phyloP scores from a whole-genome alignment of 2,888 invertebrate genomes.

The Cataglyphis rosenhaueri region DNA sequence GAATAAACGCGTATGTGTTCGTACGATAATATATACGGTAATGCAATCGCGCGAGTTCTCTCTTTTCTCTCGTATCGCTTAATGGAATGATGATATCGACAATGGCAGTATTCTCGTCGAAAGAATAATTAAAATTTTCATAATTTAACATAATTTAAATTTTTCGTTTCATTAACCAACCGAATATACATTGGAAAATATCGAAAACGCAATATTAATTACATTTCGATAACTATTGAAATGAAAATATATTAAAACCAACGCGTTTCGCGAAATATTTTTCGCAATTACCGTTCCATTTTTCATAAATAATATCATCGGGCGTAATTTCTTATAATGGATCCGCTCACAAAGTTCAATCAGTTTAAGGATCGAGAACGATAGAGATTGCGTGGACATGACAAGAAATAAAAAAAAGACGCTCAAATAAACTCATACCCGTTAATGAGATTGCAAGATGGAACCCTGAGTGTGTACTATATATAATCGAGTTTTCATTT shows the following conservation, averaged over 20 bases:
- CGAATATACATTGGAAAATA: slow-evolving; percentile 12
- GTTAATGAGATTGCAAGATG: slow-evolving; percentile 74
- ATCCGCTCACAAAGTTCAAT: slow-evolving; percentile 18
- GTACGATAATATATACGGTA: slow-evolving; percentile 28
- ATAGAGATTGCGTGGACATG: slow-evolving; percentile 30
- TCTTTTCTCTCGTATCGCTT: slow-evolving; percentile 22
- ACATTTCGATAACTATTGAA: slow-evolving; percentile 6
- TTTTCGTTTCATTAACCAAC: slow-evolving; percentile 27
- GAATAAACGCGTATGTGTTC: slow-evolving; percentile 21
- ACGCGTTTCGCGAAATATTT: slow-evolving; percentile 14
- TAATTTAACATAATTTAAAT: slow-evolving; percentile 22
- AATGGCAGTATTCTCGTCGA: slow-evolving; percentile 7
- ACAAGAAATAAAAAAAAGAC: slow-evolving; percentile 57
- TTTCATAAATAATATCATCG: not conserved
- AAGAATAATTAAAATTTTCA: not conserved
- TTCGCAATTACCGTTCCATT: slow-evolving; percentile 13
- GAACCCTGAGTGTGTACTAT: slow-evolving; percentile 64
- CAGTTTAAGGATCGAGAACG: slow-evolving; percentile 38
- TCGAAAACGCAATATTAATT: slow-evolving; percentile 34
- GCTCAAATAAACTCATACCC: slow-evolving; percentile 67
- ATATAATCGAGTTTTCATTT: slow-evolving; percentile 78
- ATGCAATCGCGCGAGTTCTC: slow-evolving; percentile 22
- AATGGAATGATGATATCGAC: slow-evolving; percentile 30
- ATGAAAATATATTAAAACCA: slow-evolving; percentile 10
- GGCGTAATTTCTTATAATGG: not conserved